Base-by-base conservation (phyloP, 2,888 invertebrate genomes). In the Drosophila robusta region DNA sequence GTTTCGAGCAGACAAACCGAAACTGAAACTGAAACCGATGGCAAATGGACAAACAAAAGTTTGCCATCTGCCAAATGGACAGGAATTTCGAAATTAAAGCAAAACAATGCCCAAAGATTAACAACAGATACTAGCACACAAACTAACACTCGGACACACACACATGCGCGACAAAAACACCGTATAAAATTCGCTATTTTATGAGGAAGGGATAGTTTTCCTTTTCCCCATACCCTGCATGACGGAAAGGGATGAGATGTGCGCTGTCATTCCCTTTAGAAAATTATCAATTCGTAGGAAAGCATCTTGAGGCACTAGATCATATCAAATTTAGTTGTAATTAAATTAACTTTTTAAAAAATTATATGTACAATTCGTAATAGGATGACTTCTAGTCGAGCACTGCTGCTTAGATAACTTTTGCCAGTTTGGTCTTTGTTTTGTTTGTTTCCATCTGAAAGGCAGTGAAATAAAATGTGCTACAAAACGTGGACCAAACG, bases 91-190 rank as follows among this genome's bases (percentile, higher is more conserved):
- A 87, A 78, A 78, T 86, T 88, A 74, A 77, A 79, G 79, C 87
- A 79, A 87, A 89, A 87, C 89, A 89, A 78, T 89, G 77, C 46
- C 47, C 66, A 80, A 80, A 85, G 87, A 89, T 87, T 89, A 89
- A 81, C 78, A 84, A 74, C 76, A 69, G 80, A 80, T 68, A 87
- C 57, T 41, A 41, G 16, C 49, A 52, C 34, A 61, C 32, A 56
- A 41, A 60, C 65, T 58, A 36, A 71, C 55, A 78, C 46, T 41
- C 32, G 50, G 16, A 56, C n/a, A 54, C 46, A 50, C 32, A 70
- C 16, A 52, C 54, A 56, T 14, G 3, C 57, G 42, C 64, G 45
- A 67, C 46, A 60, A 29, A 60, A 67, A 63, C 66, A 61, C 58
- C 63, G 49, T 61, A 78, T 73, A 81, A 66, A 81, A 78, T 65